Conservation (phyloP, 37 sponge, comb jelly and placozoan genomes). For the Tethya wilhelma region DNA sequence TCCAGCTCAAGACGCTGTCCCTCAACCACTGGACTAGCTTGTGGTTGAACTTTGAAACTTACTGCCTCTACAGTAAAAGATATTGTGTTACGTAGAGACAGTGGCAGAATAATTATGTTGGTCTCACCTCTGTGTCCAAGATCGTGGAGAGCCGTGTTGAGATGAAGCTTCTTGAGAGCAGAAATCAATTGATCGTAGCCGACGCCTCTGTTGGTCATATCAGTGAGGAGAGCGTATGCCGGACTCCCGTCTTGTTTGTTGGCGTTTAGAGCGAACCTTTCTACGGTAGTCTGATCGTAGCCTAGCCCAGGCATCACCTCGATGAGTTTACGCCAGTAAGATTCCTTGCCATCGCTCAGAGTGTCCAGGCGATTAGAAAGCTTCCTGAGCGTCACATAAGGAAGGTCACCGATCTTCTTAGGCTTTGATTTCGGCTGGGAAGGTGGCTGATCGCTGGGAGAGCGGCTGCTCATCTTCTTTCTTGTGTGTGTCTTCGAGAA, state of each 20-base stretch:
- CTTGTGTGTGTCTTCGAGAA: too few relatives aligned
- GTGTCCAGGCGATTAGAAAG: constrained; percentile 52
- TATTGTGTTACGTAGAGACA: too few relatives aligned
- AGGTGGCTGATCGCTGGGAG: too few relatives aligned
- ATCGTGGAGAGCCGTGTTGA: constrained; percentile 47
- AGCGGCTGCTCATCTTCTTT: too few relatives aligned
- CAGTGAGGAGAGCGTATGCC: constrained; percentile 62
- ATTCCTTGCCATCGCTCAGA: constrained; percentile 16
- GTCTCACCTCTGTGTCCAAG: constrained; percentile 74
- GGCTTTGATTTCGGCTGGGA: too few relatives aligned
- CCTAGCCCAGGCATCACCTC: constrained; percentile 17
- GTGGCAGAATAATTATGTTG: too few relatives aligned
- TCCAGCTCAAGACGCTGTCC: constrained; percentile 60
- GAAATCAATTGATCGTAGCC: constrained; percentile 52
- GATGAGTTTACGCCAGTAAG: constrained; percentile 59
- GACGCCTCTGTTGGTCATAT: constrained; percentile 68
- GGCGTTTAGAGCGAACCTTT: constrained; percentile 41
- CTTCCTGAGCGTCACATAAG: constrained; percentile 36
- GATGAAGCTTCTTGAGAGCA: constrained; percentile 61
- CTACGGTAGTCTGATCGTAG: constrained; percentile 48
- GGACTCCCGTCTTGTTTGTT: constrained; percentile 69
- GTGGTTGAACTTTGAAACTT: constrained; percentile 61
- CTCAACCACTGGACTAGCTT: constrained; percentile 43
- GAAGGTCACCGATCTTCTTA: constrained; percentile 33
- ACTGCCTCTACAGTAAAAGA: constrained; percentile 70